Evolutionary conservation across 2,797 vertebrate species (phyloP).

Genomic region (Rhinella marina): DNA sequence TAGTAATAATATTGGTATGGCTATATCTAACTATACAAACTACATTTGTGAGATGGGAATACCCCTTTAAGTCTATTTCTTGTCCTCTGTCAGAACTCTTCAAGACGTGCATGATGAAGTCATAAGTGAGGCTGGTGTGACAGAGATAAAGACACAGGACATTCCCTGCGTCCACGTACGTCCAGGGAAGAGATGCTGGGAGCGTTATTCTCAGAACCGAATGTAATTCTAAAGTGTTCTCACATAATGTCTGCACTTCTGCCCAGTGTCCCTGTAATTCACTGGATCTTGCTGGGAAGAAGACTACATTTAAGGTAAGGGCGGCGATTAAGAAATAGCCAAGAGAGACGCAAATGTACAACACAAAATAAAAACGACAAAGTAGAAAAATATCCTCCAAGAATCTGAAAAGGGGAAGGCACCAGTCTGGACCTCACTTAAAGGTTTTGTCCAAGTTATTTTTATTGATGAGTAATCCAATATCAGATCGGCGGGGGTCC

Average conservation of each 20-base stretch:
- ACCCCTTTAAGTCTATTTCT: constrained; percentile 11
- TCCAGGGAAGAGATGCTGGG: not conserved
- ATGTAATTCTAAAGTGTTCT: constrained; percentile 30
- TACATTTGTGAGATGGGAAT: no score
- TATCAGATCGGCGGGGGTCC: no score
- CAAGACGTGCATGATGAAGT: not conserved
- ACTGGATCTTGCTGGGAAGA: not conserved
- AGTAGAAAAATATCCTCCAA: not conserved
- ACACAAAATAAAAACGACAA: not conserved
- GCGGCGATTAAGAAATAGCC: not conserved
- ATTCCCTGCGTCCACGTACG: not conserved
- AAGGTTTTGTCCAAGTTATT: no score
- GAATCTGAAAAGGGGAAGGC: no score
- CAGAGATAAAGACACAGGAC: constrained; percentile 14
- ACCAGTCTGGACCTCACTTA: no score
- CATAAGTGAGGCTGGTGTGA: not conserved
- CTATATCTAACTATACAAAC: no score
- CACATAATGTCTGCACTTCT: constrained; percentile 22
- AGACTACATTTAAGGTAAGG: not conserved
- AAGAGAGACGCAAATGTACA: not conserved
- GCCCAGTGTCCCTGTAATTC: constrained; percentile 24
- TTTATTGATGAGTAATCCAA: no score
- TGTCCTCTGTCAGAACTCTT: constrained; percentile 26
- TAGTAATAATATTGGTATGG: no score
- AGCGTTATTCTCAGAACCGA: constrained; percentile 30